Percentiles rank a stretch among this genome's conserved stretches.
These are phyloP conservation scores for Pandemis cinnamomeana DNA, from an alignment of 2,888 invertebrate genomes.

Conservation along the genomic window DNA sequence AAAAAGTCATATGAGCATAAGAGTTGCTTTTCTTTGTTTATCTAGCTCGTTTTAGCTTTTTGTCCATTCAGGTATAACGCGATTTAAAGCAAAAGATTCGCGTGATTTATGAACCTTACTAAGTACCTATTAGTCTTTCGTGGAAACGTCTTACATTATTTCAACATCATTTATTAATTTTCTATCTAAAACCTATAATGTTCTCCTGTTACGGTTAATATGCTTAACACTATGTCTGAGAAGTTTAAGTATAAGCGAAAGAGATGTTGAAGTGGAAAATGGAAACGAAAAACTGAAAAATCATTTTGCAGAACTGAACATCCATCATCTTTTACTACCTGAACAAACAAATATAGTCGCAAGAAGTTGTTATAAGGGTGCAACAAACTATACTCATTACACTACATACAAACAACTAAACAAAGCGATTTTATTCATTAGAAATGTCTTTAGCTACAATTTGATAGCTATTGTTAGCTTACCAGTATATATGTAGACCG, in stretches of 20 bases:
- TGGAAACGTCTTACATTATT: constrained; percentile 11
- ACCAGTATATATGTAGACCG: neutral
- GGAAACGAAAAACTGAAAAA: too few relatives aligned
- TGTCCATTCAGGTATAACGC: constrained; percentile 26
- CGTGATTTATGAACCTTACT: constrained; percentile 29
- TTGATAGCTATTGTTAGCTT: neutral
- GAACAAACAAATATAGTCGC: too few relatives aligned
- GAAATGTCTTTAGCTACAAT: neutral
- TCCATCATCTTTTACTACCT: too few relatives aligned
- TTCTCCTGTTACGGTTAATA: neutral
- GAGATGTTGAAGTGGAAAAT: too few relatives aligned
- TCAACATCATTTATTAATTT: constrained; percentile 14
- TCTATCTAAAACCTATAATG: neutral
- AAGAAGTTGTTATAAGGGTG: too few relatives aligned
- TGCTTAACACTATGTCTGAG: neutral
- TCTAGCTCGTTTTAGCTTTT: constrained; percentile 3
- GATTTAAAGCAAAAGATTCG: constrained; percentile 20
- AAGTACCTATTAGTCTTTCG: constrained; percentile 4
- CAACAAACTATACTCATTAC: too few relatives aligned
- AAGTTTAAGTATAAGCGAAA: neutral
- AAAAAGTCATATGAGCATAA: neutral
- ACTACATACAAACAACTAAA: neutral
- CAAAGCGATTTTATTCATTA: neutral
- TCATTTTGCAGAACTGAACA: too few relatives aligned
- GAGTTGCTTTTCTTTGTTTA: constrained; percentile 15